A percentile compares a stretch with the other conserved stretches of the same genome.
phyloP scores from a whole-genome alignment of 2,113 vertebrate genomes.

The Hydropotes inermis region DNA sequence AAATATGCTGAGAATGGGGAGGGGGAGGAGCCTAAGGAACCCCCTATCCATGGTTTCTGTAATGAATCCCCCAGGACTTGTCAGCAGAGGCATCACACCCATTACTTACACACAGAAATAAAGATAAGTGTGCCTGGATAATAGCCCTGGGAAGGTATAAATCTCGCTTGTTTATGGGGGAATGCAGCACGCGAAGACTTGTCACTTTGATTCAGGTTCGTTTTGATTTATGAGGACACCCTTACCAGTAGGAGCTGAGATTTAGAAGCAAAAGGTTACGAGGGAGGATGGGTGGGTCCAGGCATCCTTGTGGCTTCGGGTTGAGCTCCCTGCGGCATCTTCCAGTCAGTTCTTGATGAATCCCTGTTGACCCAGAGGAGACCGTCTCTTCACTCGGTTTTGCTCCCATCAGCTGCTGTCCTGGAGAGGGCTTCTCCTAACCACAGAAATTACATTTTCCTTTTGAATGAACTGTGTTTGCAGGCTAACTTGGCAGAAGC shows the following conservation, averaged over 20 bases:
- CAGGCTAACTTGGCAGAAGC: not conserved
- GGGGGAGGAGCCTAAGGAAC: conserved; percentile 36
- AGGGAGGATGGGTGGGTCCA: not conserved
- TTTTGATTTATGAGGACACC: accelerated
- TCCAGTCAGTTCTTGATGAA: not conserved
- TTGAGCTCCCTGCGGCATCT: accelerated
- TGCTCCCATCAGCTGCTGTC: too few species aligned
- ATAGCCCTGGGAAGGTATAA: conserved; percentile 67
- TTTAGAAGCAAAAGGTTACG: not conserved
- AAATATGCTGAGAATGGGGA: conserved; percentile 35
- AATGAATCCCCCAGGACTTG: conserved; percentile 74
- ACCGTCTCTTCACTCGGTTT: not conserved
- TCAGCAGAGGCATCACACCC: conserved; percentile 61
- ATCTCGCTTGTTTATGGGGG: conserved; percentile 74
- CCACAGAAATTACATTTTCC: not conserved
- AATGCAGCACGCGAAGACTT: conserved; percentile 53
- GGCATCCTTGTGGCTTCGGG: not conserved
- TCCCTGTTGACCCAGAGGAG: not conserved
- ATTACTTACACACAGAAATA: conserved; percentile 73
- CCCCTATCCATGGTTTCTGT: conserved; percentile 65
- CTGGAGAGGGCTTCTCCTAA: not conserved
- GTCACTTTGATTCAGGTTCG: not conserved
- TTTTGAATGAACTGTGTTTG: not conserved
- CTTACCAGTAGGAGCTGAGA: not conserved
- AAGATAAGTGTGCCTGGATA: conserved; percentile 75